Evolutionary conservation across 2,113 vertebrate species (phyloP).

Genomic region (Equus quagga): DNA sequence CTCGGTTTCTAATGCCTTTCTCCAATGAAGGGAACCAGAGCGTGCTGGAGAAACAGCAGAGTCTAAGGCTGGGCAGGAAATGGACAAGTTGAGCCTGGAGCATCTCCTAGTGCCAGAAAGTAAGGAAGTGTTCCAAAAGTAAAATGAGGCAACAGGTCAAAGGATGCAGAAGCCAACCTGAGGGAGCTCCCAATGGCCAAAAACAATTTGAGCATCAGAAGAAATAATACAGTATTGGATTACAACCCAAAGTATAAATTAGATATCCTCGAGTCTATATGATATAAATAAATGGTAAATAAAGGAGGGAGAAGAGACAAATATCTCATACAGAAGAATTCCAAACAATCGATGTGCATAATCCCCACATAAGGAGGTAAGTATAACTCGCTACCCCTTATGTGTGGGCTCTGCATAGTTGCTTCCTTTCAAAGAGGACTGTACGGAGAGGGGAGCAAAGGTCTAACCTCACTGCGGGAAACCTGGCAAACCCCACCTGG

Average conservation of each 20-base stretch:
- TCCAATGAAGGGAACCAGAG: background rate
- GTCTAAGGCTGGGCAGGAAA: background rate
- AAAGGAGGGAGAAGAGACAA: background rate
- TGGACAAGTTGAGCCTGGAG: background rate
- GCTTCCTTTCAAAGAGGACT: background rate
- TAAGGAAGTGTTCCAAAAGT: background rate
- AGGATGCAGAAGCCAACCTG: background rate
- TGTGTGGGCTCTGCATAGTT: background rate
- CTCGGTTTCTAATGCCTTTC: background rate
- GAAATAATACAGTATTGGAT: background rate
- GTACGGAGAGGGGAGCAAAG: background rate
- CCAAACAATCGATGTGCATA: background rate
- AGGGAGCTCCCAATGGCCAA: background rate
- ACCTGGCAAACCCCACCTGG: background rate
- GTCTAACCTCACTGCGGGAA: background rate
- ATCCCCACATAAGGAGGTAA: background rate
- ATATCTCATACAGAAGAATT: background rate
- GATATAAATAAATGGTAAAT: background rate
- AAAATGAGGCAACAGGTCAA: background rate
- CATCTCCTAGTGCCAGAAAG: background rate
- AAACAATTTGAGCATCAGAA: background rate
- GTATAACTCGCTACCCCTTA: background rate
- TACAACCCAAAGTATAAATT: background rate
- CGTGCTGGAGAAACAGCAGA: background rate
- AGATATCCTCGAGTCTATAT: background rate